Evolutionary conservation across 2,113 vertebrate genomes (phyloP).

Genomic region (Hippocampus barbouri): DNA sequence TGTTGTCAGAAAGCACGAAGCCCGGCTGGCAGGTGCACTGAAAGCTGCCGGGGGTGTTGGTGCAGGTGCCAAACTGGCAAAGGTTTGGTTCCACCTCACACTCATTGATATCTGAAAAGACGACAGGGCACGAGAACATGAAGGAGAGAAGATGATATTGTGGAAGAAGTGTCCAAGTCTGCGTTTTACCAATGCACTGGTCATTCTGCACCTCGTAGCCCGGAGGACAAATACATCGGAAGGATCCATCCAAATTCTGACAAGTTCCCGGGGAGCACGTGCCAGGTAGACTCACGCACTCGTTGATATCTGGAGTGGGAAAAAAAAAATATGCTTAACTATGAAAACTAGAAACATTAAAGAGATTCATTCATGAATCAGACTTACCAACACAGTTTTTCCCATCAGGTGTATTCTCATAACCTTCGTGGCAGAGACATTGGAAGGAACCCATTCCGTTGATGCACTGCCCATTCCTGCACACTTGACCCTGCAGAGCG

Average conservation of each 20-base stretch:
- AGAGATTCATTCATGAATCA: neutral
- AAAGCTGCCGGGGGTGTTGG: slow-evolving; percentile 88
- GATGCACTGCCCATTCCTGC: slow-evolving; percentile 86
- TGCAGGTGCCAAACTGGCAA: slow-evolving; percentile 87
- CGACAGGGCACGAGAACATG: neutral
- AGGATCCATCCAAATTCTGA: slow-evolving; percentile 91
- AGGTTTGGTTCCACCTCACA: slow-evolving; percentile 84
- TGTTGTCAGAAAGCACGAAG: slow-evolving; percentile 86
- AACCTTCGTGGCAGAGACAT: slow-evolving; percentile 90
- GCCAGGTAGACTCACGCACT: slow-evolving; percentile 82
- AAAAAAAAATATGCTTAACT: neutral
- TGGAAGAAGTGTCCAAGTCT: neutral
- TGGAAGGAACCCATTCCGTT: slow-evolving; percentile 88
- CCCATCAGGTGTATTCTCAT: slow-evolving; percentile 82
- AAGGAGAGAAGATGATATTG: neutral
- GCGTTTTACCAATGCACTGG: slow-evolving; percentile 81
- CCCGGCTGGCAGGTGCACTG: slow-evolving; percentile 84
- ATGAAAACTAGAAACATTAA: no score
- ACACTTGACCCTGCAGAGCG: slow-evolving; percentile 83
- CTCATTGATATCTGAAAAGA: slow-evolving; percentile 83
- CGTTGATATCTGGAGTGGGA: slow-evolving; percentile 79
- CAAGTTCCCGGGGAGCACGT: slow-evolving; percentile 89
- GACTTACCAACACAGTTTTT: slow-evolving; percentile 88
- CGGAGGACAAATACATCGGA: slow-evolving; percentile 88
- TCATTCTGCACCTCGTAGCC: slow-evolving; percentile 90